phyloP scores from a whole-genome alignment of 2,113 vertebrate species.

The Chaetodon trifascialis region DNA sequence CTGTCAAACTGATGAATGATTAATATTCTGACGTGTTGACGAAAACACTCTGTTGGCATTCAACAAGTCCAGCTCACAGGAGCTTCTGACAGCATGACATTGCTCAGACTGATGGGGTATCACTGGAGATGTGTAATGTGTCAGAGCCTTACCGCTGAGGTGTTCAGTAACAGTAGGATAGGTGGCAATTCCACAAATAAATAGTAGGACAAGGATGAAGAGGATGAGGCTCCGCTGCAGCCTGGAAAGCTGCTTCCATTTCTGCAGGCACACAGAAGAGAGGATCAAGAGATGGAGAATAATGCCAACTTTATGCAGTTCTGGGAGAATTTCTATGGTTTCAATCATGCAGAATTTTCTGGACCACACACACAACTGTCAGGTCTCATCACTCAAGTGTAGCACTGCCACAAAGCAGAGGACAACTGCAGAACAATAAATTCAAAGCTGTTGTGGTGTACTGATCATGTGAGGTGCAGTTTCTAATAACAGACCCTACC shows the following conservation, averaged over 20 bases:
- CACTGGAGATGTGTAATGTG: background rate
- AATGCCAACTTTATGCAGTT: background rate
- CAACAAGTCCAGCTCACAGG: background rate
- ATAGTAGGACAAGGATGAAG: slow-evolving; percentile 82
- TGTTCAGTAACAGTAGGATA: slow-evolving; percentile 82
- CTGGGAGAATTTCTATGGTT: background rate
- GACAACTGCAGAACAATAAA: too few relatives aligned
- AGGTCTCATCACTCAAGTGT: background rate
- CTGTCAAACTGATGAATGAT: background rate
- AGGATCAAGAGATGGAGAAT: background rate
- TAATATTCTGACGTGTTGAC: background rate
- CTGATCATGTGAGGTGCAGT: background rate
- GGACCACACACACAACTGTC: background rate
- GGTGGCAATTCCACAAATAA: slow-evolving; percentile 84
- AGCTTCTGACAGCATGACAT: background rate
- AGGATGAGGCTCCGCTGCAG: slow-evolving; percentile 91
- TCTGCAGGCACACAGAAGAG: slow-evolving; percentile 79
- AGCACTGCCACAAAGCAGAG: background rate
- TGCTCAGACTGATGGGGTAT: background rate
- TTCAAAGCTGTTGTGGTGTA: background rate
- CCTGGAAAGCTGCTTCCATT: slow-evolving; percentile 96
- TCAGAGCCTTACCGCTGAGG: slow-evolving; percentile 85
- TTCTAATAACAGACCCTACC: too few relatives aligned
- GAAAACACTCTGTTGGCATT: background rate
- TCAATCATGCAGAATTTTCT: background rate